These are phyloP conservation scores for Neogale vison DNA, from an alignment of 2,113 vertebrate genomes.

Conservation along the genomic window DNA sequence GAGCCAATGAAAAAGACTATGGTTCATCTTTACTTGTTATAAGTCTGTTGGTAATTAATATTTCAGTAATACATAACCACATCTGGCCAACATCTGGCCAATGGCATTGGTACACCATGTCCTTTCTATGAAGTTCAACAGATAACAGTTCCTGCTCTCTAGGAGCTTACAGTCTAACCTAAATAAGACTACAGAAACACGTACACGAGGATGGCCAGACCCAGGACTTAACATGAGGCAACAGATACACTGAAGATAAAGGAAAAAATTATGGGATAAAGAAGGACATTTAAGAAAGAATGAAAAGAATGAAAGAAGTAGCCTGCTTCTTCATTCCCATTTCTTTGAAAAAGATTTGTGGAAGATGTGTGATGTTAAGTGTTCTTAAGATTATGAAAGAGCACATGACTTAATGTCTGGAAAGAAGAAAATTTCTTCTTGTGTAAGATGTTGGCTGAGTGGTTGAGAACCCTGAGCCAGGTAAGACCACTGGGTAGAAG, in stretches of 20 bases:
- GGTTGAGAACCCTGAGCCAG: not conserved
- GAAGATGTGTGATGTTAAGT: not conserved
- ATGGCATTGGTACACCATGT: not conserved
- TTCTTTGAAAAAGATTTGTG: slow-evolving; percentile 28
- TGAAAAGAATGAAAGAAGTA: not conserved
- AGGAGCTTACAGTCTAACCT: slow-evolving; percentile 34
- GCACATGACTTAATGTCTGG: not conserved
- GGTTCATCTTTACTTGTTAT: not conserved
- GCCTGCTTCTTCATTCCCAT: not conserved
- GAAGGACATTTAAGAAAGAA: not conserved
- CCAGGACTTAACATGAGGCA: not conserved
- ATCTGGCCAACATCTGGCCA: slow-evolving; percentile 25
- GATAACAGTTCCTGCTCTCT: not conserved
- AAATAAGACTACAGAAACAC: not conserved
- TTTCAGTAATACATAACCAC: not conserved
- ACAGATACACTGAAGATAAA: not conserved
- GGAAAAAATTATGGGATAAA: not conserved
- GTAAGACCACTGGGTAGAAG: not conserved
- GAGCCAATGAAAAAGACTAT: not conserved
- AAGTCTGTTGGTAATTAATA: slow-evolving; percentile 6
- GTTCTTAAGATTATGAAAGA: slow-evolving; percentile 25
- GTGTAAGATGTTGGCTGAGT: not conserved
- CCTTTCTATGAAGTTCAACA: not conserved
- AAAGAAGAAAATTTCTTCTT: not conserved
- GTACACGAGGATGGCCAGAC: not conserved